Base-by-base conservation (phyloP, 30 jellyfish, hydroid and myxozoan genomes). In the Aurelia aurita region DNA sequence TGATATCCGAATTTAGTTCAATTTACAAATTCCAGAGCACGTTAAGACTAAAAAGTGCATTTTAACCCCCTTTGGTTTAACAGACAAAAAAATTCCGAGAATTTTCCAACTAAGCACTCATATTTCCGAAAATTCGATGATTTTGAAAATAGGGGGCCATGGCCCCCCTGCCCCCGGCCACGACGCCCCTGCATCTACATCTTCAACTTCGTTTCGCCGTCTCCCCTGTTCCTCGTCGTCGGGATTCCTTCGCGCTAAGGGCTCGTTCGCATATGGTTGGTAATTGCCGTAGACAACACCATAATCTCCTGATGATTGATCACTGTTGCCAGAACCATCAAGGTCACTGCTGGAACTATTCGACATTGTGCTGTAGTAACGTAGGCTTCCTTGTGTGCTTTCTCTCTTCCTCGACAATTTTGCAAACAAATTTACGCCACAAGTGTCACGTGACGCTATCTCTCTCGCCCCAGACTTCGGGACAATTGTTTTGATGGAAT, bases 401-500 rank as follows among this genome's bases (percentile, higher is more conserved):
- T 64, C 47, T 28, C 3, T n/a, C 51, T 25, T 7, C 45, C 0
- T 8, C 51, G 2, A 21, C 77, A 60, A 60, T 5, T 64, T 5
- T 64, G 77, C 77, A 64, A 64, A 64, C 77, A 64, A 64, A 10
- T 64, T 64, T 64, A 64, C 58, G 49, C 20, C 77, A 11, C 77
- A 14, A 23, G 44, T 64, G 49, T 22, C 77, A 64, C 77, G 58
- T 64, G 77, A 64, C 77, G 58, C 77, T 0, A 15, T 23, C 77
- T 64, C 75, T 64, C 58, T 64, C 58, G 44, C 77, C 51, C 58
- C 77, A 64, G 58, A n/a, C 77, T 64, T 18, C 77, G 51, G 77
- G 77, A 8, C 77, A 12, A 19, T 8, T 63, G 8, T 64, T 64
- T 21, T 9, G 58, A 21, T 29, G 44, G 16, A 64, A 64, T 57